Base-by-base conservation (phyloP, 2,888 invertebrate genomes). In the Nasonia oneida region DNA sequence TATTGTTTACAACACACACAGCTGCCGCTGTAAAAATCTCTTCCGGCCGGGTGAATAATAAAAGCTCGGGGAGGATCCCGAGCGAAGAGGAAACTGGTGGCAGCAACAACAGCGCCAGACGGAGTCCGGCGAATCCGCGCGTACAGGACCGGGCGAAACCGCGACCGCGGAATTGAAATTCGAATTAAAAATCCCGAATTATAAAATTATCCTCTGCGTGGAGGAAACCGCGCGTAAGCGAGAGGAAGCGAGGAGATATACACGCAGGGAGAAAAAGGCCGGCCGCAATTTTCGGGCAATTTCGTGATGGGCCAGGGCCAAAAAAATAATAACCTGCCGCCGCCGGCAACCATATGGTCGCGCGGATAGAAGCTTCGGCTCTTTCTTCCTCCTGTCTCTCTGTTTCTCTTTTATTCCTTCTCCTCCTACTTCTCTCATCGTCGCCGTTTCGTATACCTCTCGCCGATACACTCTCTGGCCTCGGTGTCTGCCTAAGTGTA, bases 311-410 rank as follows among this genome's bases (percentile, higher is more conserved):
- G 87, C 89, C 89, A 88, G 84, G 87, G 8, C 61, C 64, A 91
- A 91, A 89, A 90, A 90, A 91, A 92, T 92, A 93, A 92, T 92
- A 91, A 92, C 89, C 90, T 88, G 90, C 91, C 91, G 89, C 88
- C 91, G 89, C 88, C 91, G 93, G 93, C 92, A 90, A 92, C 93
- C 93, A 93, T 93, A 93, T 93, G 93, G 92, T 92, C 90, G 89
- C 88, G 42, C 88, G 53, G 70, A 83, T 76, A 83, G 76, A 77
- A 10, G 15, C 47, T 39, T 33, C 42, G 29, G 12, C 15, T 33
- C n/a, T 50, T 83, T 42, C 33, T 29, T 64, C 42, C 42, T 77
- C 71, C 42, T 57, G 57, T 67, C 5, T 71, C 47, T 67, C 57
- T 78, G 57, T 23, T 53, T 57, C 70, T 29, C 50, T 33, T 23